phyloP scores from a whole-genome alignment of 2,113 vertebrate species.

The Phoenicopterus ruber region DNA sequence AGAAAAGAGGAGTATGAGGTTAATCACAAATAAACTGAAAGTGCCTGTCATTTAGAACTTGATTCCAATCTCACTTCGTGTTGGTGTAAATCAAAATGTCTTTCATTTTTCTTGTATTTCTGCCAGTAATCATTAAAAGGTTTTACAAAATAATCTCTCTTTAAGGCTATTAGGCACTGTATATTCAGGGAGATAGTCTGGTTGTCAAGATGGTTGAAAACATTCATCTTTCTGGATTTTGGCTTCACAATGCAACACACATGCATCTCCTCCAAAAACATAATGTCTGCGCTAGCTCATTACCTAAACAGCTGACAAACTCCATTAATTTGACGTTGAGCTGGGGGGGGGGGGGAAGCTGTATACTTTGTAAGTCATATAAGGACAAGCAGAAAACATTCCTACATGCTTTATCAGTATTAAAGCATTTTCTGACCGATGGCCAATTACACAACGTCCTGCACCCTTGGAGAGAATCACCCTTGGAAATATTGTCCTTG shows the following conservation, averaged over 20 bases:
- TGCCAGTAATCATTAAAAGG: not conserved
- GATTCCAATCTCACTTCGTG: not conserved
- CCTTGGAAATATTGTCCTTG: slow-evolving; percentile 4
- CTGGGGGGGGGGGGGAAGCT: not conserved
- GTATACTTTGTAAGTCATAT: not conserved
- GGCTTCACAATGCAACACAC: not conserved
- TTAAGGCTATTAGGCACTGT: not conserved
- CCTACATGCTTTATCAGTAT: not conserved
- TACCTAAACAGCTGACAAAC: slow-evolving; percentile 43
- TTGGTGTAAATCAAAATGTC: not conserved
- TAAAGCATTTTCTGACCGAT: slow-evolving; percentile 19
- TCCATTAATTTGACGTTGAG: not conserved
- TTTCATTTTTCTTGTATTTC: not conserved
- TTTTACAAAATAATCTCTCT: not conserved
- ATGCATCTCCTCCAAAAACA: not conserved
- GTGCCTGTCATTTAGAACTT: not conserved
- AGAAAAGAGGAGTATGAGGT: not conserved
- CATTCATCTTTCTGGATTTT: not conserved
- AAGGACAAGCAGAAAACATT: slow-evolving; percentile 37
- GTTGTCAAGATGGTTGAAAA: not conserved
- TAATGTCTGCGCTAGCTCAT: not conserved
- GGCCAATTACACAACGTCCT: not conserved
- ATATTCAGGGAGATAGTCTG: not conserved
- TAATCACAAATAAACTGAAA: not conserved
- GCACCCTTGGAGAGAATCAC: slow-evolving; percentile 13